Evolutionary conservation across 2,797 vertebrate genomes (phyloP).

Genomic region (Hylomyscus alleni): DNA sequence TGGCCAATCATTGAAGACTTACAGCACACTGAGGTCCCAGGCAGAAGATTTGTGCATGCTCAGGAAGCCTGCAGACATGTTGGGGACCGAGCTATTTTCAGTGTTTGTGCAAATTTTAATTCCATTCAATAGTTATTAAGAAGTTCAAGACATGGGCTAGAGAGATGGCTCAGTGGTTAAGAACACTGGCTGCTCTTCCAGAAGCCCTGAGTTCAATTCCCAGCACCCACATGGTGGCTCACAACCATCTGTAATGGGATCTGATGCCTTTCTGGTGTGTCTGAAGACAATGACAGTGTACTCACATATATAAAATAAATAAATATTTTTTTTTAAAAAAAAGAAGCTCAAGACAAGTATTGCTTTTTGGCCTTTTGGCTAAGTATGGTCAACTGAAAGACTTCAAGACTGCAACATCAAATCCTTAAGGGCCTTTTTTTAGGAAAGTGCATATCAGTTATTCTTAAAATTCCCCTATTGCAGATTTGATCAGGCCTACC

Average conservation of each 20-base stretch:
- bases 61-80: neutral
- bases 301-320: too few relatives aligned
- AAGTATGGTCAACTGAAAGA: neutral
- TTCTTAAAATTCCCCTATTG: neutral
- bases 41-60: neutral
- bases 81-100: neutral
- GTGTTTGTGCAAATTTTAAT: neutral
- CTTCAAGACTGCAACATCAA: neutral
- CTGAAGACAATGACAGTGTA: too few relatives aligned
- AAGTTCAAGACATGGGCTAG: slow-evolving; percentile 13
- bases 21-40: neutral
- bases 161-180: too few relatives aligned
- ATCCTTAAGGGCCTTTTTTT: neutral
- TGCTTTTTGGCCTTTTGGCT: neutral
- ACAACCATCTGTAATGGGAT: too few relatives aligned
- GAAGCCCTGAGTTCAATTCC: too few relatives aligned
- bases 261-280: too few relatives aligned
- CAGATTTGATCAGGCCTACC: neutral
- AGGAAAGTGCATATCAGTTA: neutral
- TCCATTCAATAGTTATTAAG: slow-evolving; percentile 60
- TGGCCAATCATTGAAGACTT: neutral
- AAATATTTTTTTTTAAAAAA: too few relatives aligned
- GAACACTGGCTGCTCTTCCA: too few relatives aligned
- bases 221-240: too few relatives aligned
- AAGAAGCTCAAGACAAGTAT: slow-evolving; percentile 34